phyloP scores from a whole-genome alignment of 2,888 invertebrate species.

The Trissonchulus latispiculum region DNA sequence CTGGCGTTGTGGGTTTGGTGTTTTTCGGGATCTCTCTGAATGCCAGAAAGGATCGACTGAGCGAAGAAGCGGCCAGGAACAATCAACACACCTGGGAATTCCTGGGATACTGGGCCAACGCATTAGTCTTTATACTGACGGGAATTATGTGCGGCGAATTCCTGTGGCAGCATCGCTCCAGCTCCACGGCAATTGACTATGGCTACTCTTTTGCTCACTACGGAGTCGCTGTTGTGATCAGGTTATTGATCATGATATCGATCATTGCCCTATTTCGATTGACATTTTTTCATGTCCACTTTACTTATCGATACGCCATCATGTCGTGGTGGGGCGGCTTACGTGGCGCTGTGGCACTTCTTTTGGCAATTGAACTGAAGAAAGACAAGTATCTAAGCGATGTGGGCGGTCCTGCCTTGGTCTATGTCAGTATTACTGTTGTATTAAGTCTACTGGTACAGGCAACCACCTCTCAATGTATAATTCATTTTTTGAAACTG shows the following conservation, averaged over 20 bases:
- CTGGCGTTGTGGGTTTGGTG: slow-evolving; percentile 1
- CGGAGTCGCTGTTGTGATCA: background rate
- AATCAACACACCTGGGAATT: slow-evolving; percentile 47
- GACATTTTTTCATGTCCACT: slow-evolving; percentile 52
- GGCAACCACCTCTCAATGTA: background rate
- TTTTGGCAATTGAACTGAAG: slow-evolving; percentile 51
- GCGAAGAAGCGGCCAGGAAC: slow-evolving; percentile 46
- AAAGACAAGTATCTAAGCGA: background rate
- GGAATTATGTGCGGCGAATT: slow-evolving; percentile 40
- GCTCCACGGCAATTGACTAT: background rate
- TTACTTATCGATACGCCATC: slow-evolving; percentile 54
- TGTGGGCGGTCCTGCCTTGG: background rate
- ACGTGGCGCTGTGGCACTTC: slow-evolving; percentile 55
- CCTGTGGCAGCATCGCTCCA: background rate
- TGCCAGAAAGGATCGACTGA: slow-evolving; percentile 33
- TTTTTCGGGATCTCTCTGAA: background rate
- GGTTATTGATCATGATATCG: background rate
- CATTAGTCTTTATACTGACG: slow-evolving; percentile 55
- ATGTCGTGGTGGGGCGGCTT: slow-evolving; percentile 58
- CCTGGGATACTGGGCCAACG: slow-evolving; percentile 51
- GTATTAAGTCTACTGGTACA: background rate
- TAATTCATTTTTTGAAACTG: slow-evolving; percentile 1
- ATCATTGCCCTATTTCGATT: slow-evolving; percentile 50
- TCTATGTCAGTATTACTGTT: background rate
- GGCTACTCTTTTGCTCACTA: background rate